Evolutionary conservation across 2,113 vertebrate species (phyloP).

Genomic region (Vulpes ferrilata): DNA sequence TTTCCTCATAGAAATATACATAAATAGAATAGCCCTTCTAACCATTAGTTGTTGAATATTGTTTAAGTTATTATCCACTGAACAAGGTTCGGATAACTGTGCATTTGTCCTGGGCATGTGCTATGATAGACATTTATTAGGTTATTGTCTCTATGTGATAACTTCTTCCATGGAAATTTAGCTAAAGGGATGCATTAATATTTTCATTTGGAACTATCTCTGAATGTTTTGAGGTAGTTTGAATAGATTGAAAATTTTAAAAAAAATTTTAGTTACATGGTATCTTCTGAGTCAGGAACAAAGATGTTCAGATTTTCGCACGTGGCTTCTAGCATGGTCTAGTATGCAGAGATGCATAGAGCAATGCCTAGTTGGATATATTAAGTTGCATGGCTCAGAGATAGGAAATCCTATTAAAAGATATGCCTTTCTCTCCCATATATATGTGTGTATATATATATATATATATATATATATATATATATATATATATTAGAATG

Average conservation of each 20-base stretch:
- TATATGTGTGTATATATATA: neutral
- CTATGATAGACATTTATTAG: neutral
- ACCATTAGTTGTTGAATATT: neutral
- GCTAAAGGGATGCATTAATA: neutral
- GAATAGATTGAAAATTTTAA: neutral
- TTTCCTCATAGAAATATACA: neutral
- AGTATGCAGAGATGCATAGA: neutral
- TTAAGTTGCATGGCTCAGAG: neutral
- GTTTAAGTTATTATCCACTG: neutral
- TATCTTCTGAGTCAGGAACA: constrained; percentile 9
- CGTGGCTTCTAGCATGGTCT: neutral
- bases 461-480: neutral
- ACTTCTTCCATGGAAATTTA: constrained; percentile 15
- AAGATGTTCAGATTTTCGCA: neutral
- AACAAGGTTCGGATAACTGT: neutral
- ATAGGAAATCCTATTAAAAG: neutral
- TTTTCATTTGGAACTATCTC: constrained; percentile 21
- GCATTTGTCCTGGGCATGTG: neutral
- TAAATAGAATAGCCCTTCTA: neutral
- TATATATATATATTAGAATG: too few species aligned
- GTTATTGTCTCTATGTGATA: neutral
- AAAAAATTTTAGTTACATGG: neutral
- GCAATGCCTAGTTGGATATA: neutral
- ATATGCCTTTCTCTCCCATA: neutral
- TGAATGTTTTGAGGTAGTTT: neutral